phyloP scores from a whole-genome alignment of 2,888 invertebrate genomes.

The Xylocampa areola region DNA sequence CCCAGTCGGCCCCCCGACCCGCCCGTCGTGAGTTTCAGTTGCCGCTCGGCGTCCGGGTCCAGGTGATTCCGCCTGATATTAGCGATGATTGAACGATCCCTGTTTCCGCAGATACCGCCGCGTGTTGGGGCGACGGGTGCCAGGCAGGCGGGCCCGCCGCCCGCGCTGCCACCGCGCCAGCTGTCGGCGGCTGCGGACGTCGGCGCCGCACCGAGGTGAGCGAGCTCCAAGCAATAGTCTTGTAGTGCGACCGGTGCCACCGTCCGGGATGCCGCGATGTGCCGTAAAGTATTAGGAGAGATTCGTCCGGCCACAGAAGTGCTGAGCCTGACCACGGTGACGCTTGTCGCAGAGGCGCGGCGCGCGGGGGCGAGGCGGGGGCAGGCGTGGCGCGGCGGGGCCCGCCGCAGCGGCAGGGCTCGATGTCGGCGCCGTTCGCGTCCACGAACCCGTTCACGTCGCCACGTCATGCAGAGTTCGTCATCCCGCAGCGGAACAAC shows the following conservation, averaged over 20 bases:
- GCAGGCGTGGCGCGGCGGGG: conserved; percentile 37
- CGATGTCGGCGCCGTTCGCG: conserved; percentile 74
- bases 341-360: conserved; percentile 51
- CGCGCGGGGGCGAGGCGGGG: conserved; percentile 1
- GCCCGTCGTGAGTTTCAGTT: conserved; percentile 66
- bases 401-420: conserved; percentile 71
- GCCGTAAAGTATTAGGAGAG: conserved; percentile 39
- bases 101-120: conserved; percentile 74
- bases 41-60: background rate
- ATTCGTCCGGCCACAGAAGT: conserved; percentile 32
- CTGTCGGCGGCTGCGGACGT: conserved; percentile 86
- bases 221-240: conserved; percentile 33
- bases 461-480: conserved; percentile 82
- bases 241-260: conserved; percentile 18
- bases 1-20: conserved; percentile 74
- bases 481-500: conserved; percentile 83
- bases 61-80: too few relatives aligned
- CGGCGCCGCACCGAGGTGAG: conserved; percentile 76
- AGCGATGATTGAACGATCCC: background rate
- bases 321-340: conserved; percentile 43
- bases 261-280: conserved; percentile 13
- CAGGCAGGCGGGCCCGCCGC: conserved; percentile 73
- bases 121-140: conserved; percentile 61
- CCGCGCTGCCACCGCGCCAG: conserved; percentile 90
- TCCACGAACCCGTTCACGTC: conserved; percentile 81